Conservation (phyloP, 2,797 vertebrate species). For the Buphagus erythrorhynchus region DNA sequence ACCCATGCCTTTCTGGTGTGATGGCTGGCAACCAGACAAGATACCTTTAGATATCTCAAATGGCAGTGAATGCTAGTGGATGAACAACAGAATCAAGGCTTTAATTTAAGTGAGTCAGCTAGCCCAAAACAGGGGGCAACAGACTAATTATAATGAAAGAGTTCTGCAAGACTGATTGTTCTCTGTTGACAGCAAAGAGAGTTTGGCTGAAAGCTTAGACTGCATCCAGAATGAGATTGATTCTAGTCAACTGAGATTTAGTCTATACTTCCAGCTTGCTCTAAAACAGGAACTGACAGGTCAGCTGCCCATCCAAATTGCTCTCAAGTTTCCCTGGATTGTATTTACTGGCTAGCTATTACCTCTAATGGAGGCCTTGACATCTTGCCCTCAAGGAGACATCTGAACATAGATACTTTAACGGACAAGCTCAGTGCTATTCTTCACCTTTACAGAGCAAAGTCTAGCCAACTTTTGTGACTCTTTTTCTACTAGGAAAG, state of each 20-base stretch:
- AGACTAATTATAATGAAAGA: not conserved
- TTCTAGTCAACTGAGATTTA: not conserved
- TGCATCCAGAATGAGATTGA: not conserved
- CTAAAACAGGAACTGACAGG: not conserved
- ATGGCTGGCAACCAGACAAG: not conserved
- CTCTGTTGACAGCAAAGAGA: not conserved
- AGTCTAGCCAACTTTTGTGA: not conserved
- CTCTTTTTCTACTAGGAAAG: not conserved
- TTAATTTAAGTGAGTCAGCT: not conserved
- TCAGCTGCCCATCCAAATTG: not conserved
- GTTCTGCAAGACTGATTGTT: not conserved
- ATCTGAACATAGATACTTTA: not conserved
- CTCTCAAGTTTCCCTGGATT: not conserved
- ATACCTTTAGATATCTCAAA: not conserved
- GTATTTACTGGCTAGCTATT: not conserved
- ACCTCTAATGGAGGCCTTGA: not conserved
- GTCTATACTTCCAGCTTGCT: not conserved
- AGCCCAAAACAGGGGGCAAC: not conserved
- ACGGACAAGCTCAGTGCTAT: not conserved
- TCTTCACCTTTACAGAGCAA: not conserved
- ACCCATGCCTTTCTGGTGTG: not conserved
- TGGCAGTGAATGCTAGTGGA: not conserved
- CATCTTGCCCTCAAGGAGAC: not conserved
- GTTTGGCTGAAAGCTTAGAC: not conserved
- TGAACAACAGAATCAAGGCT: not conserved